These are phyloP conservation scores for Charanyca ferruginea DNA, from an alignment of 2,888 invertebrate genomes.

Conservation along the genomic window DNA sequence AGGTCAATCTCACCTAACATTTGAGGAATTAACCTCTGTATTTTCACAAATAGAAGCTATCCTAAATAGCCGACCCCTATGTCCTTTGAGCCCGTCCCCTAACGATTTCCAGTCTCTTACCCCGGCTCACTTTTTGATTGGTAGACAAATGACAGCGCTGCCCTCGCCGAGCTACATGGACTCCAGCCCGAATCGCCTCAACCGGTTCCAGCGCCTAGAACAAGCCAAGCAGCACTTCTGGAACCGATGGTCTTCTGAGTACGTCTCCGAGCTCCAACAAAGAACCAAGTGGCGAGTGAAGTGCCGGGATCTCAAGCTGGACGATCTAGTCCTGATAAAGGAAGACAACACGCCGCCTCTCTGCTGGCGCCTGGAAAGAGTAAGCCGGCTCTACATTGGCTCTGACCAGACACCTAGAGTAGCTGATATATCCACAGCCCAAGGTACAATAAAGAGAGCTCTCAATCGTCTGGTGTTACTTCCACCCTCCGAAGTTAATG, in stretches of 20 bases:
- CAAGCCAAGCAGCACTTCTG: slow-evolving; percentile 1
- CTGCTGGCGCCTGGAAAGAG: background rate
- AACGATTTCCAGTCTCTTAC: slow-evolving; percentile 3
- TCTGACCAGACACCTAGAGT: background rate
- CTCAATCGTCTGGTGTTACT: background rate
- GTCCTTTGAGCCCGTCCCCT: slow-evolving; percentile 2
- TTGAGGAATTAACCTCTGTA: background rate
- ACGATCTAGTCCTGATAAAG: no score
- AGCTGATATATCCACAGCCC: background rate
- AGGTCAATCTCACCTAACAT: background rate
- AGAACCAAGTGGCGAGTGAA: background rate
- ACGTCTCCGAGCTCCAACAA: background rate
- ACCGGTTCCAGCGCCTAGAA: slow-evolving; percentile 6
- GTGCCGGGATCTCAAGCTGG: background rate
- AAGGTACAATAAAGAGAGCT: no score
- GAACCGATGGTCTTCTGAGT: background rate
- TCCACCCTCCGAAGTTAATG: no score
- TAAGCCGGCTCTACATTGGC: background rate
- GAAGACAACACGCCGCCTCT: background rate
- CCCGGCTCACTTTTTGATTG: no score
- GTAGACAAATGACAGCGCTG: background rate
- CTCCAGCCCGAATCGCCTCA: background rate
- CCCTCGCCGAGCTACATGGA: background rate
- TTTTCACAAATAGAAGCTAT: slow-evolving; percentile 5
- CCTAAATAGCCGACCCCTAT: slow-evolving; percentile 12